Base-by-base conservation (phyloP, 1,140 invertebrate species). In the Lycorma delicatula region DNA sequence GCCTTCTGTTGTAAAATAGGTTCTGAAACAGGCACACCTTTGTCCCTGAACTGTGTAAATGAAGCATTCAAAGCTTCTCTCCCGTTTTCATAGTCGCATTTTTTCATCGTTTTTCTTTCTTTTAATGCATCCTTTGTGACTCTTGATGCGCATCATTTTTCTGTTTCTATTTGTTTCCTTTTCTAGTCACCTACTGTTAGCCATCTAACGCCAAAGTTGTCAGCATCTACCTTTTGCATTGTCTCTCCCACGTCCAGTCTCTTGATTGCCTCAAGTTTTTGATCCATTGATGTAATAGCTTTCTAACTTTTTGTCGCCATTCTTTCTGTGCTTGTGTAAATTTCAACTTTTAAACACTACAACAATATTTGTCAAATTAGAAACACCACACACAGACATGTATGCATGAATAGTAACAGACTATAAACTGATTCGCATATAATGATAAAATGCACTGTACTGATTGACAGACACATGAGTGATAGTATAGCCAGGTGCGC, bases 1-100 rank as follows among this genome's bases (percentile, higher is more conserved):
- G 59, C 56, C 60, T 64, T 64, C 38, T 16, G 20, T 55, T 64
- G 57, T 60, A 61, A 61, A 51, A 63, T 63, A 9, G 57, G 58
- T 23, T 55, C 61, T 64, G 56, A 48, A 47, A 38, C 38, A 53
- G 41, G 52, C 13, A 55, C 51, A 56, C 41, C 50, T 61, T 49
- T 60, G 58, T 28, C 60, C 57, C 41, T 61, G 34, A 44, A 23
- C 36, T 38, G 56, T 57, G 23, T 57, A 49, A 13, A 36, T 54
- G 22, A 57, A 46, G 51, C 20, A 29, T 34, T 41, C 31, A 55
- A 31, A 54, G 36, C 57, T 29, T 58, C 48, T 12, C 44, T 49
- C 7, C 46, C 44, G 38, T 48, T 52, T 60, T 60, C 46, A 48
- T 60, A 52, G 46, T 48, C 53, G 48, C 41, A 52, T 44, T 60